Evolutionary conservation across 2,797 vertebrate species (phyloP).

Genomic region (Melopsittacus undulatus): DNA sequence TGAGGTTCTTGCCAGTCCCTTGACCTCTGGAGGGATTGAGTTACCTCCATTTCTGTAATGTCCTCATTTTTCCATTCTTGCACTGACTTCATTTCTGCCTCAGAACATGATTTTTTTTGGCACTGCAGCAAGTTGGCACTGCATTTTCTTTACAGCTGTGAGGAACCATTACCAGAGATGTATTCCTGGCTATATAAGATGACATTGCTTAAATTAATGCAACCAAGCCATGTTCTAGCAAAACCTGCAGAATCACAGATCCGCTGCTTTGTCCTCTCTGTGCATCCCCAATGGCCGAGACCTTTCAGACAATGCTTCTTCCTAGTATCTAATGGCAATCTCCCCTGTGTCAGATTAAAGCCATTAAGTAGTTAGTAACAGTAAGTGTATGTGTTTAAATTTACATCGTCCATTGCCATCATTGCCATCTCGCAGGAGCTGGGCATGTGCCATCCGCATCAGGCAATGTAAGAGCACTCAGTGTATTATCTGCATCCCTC

Average conservation of each 20-base stretch:
- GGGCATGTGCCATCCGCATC: background rate
- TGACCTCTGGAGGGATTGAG: slow-evolving; percentile 21
- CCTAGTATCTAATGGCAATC: background rate
- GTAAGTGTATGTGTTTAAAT: background rate
- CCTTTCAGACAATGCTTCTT: background rate
- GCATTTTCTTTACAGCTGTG: slow-evolving; percentile 53
- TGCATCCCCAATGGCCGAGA: background rate
- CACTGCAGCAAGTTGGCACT: slow-evolving; percentile 44
- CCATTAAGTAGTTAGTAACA: background rate
- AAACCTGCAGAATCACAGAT: background rate
- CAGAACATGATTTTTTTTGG: slow-evolving; percentile 23
- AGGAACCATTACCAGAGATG: slow-evolving; percentile 9
- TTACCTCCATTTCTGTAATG: slow-evolving; percentile 47
- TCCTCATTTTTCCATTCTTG: slow-evolving; percentile 40
- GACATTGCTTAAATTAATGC: slow-evolving; percentile 20
- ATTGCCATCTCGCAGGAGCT: background rate
- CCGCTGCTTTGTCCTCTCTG: background rate
- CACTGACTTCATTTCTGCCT: slow-evolving; percentile 7
- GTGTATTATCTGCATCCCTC: background rate
- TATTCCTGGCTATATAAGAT: background rate
- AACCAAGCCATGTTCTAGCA: background rate
- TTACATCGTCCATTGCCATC: background rate
- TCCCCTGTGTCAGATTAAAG: background rate
- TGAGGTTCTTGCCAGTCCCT: slow-evolving; percentile 43
- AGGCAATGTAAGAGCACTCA: background rate